phyloP scores from a whole-genome alignment of 2,888 invertebrate genomes.

The Byasa hedistus region DNA sequence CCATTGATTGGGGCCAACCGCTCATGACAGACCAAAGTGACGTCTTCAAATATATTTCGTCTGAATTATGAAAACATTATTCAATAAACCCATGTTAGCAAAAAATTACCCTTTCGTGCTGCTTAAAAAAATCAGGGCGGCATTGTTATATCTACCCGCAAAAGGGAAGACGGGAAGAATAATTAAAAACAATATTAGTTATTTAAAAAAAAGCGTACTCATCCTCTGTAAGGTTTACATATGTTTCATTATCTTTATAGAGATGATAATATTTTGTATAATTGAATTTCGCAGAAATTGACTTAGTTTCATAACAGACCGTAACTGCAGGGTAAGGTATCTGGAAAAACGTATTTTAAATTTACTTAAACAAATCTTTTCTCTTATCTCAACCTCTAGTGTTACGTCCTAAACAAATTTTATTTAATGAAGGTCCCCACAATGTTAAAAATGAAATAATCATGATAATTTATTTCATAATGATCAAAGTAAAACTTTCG shows the following conservation, averaged over 20 bases:
- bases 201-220: too few relatives aligned
- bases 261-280: conserved; percentile 79
- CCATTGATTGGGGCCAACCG: conserved; percentile 75
- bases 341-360: conserved; percentile 45
- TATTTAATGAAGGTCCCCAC: too few relatives aligned
- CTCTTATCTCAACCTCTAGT: background rate
- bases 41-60: conserved; percentile 68
- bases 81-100: background rate
- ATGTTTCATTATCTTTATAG: conserved; percentile 45
- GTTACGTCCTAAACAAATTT: background rate
- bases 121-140: background rate
- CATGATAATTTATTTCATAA: background rate
- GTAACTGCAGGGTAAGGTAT: conserved; percentile 84
- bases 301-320: conserved; percentile 84
- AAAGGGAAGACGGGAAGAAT: background rate
- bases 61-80: conserved; percentile 51
- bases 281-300: conserved; percentile 82
- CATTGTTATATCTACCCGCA: background rate
- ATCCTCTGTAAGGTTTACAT: conserved; percentile 67
- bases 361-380: background rate
- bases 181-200: too few relatives aligned
- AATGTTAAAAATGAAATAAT: background rate
- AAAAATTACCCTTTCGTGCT: background rate
- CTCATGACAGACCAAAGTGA: conserved; percentile 81
- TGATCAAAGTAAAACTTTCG: background rate